Conservation (phyloP, 2,888 invertebrate genomes). For the Euzophera pinguis region DNA sequence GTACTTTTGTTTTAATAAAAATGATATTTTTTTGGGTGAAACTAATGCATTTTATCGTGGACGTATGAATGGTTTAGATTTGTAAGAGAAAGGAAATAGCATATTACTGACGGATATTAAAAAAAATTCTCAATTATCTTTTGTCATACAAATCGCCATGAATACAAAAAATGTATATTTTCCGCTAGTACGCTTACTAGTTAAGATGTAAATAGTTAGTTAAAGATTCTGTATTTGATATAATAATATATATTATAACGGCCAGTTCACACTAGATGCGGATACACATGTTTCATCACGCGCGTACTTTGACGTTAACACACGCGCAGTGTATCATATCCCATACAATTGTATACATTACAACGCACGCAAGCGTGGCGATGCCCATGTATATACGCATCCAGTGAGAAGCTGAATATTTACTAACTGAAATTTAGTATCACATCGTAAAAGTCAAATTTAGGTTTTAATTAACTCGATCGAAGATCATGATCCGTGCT, state of each 20-base stretch:
- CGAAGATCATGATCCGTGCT: no score
- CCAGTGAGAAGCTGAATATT: no score
- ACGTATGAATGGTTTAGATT: not conserved
- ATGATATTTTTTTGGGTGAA: conserved; percentile 20
- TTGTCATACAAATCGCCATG: not conserved
- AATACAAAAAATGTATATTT: conserved; percentile 6
- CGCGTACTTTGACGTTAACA: no score
- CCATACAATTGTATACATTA: no score
- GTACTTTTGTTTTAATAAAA: not conserved
- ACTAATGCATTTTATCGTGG: conserved; percentile 9
- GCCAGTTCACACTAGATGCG: no score
- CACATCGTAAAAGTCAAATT: no score
- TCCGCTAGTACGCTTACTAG: conserved; percentile 26
- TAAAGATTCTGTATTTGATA: conserved; percentile 5
- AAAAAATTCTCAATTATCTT: not conserved
- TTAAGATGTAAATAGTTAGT: conserved; percentile 20
- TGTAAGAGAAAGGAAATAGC: not conserved
- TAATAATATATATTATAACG: conserved; percentile 9
- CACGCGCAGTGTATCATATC: no score
- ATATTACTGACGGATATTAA: not conserved
- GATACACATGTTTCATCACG: no score
- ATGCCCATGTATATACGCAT: no score
- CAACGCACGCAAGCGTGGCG: no score
- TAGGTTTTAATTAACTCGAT: no score
- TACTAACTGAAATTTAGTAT: no score